Evolutionary conservation across 30 jellyfish, hydroid and myxozoan species (phyloP), one percentile per base, ranked within the genome.

Genomic region (Catostylus mosaicus): DNA sequence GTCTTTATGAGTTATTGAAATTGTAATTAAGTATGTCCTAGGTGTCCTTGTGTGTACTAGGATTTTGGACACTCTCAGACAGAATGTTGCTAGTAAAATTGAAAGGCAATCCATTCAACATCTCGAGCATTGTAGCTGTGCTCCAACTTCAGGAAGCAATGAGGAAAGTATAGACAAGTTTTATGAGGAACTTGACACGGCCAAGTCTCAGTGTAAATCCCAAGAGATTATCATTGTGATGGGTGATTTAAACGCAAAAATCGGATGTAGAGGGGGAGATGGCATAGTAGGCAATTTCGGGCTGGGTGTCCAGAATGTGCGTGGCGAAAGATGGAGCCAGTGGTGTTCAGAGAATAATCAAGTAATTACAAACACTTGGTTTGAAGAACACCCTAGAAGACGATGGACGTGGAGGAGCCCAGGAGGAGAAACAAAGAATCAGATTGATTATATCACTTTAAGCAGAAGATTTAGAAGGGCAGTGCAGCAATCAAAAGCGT

Each of bases 181-280:
- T 30, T 45, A 47, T 19, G 79, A 65, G 20, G 71, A 63, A 62
- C n/a, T 45, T 16, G 72, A 79, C 36, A 48, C 6, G 38, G 64
- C 82, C 32, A 52, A 24, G 30, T 5, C 29, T 6, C 29, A 52
- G 64, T 51, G 77, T 67, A 52, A 52, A n/a, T 52, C 88, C 67
- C 26, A 12, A 30, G 88, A 76, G 24, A 33, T 76, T 66, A 6
- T 34, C 4, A 76, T 51, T 23, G 36, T 76, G 20, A 56, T 76
- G 88, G 83, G 81, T 16, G 88, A 59, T 30, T 38, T 76, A 24
- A 76, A 76, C 52, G 88, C 88, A 16, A 76, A 76, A 30, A 63
- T 76, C 26, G 83, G 88, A 7, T 26, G 52, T 4, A 18, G 30
- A 8, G 18, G 31, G 3, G 77, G 45, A 12, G 20, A 32, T 1